These are phyloP conservation scores for Coptodon rendalli DNA, from an alignment of 2,113 vertebrate genomes.

Conservation along the genomic window DNA sequence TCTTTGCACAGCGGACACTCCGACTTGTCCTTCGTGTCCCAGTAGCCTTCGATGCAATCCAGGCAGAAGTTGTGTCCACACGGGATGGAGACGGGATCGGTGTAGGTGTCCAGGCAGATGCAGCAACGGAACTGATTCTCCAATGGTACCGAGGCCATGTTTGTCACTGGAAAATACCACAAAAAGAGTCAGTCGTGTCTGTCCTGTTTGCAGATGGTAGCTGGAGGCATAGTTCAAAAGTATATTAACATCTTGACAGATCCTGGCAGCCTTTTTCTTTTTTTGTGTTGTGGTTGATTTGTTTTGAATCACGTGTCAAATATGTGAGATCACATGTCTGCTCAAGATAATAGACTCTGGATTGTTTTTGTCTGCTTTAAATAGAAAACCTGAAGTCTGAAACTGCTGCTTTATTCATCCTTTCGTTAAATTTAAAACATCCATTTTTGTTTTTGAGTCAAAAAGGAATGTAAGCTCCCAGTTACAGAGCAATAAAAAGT, in stretches of 20 bases:
- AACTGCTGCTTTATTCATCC: not conserved
- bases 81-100: conserved; percentile 45
- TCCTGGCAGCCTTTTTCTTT: not conserved
- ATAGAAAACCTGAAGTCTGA: not conserved
- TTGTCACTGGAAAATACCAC: not conserved
- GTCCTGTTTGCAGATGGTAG: not conserved
- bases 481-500: not conserved
- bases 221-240: not conserved
- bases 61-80: conserved; percentile 66
- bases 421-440: not conserved
- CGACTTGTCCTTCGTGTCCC: not conserved
- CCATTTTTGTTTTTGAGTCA: not conserved
- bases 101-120: conserved; percentile 62
- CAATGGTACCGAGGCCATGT: not conserved
- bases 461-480: accelerated
- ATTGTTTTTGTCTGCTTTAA: not conserved
- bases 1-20: conserved; percentile 58
- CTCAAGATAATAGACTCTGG: not conserved
- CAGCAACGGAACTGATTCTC: conserved; percentile 52
- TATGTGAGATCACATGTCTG: not conserved
- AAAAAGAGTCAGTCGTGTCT: not conserved
- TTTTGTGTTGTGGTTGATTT: not conserved
- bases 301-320: not conserved
- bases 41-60: conserved; percentile 42
- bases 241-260: not conserved